Base-by-base conservation (phyloP, 1,140 invertebrate species). In the Dendrolimus kikuchii region DNA sequence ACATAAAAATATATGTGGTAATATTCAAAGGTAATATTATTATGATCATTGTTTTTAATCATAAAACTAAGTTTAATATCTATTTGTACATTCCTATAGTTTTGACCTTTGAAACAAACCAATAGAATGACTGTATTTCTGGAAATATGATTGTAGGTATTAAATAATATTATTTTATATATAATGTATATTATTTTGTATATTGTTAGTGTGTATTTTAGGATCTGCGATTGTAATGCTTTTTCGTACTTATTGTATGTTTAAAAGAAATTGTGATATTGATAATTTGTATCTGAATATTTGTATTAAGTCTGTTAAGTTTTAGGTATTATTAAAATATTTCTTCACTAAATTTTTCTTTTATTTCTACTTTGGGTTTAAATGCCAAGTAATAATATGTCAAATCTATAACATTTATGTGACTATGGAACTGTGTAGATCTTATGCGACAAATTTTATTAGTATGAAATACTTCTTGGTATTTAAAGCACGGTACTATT, bases 261-360 rank as follows among this genome's bases (percentile, higher is more conserved):
- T 58, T 41, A 46, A 49, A 61, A 51, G 47, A 57, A 47, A 62
- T 57, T 70, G 68, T 70, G 68, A 67, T 70, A 71, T 62, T 38
- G 5, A 36, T 65, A 55, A 48, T 56, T 49, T 64, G 53, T 49
- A 57, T 49, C 46, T 57, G 49, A 56, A 46, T 64, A 60, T 59
- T 51, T 53, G 52, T 51, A 50, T 49, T 39, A 40, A 37, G 38
- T 23, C 23, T 57, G 61, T 67, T 70, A 66, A 70, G 59, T 61
- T 66, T 66, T 67, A 70, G 64, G 62, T 60, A 62, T 67, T 62
- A 64, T 57, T 47, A 66, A 66, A 54, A 53, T 50, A 52, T 52
- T 55, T 53, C 45, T 42, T 36, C 9, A 37, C 40, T 40, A 8
- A 9, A 9, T 51, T 51, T 6, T 44, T 7, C 38, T 51, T 42